phyloP scores from a whole-genome alignment of 2,797 vertebrate species.

The Halcyon badia region DNA sequence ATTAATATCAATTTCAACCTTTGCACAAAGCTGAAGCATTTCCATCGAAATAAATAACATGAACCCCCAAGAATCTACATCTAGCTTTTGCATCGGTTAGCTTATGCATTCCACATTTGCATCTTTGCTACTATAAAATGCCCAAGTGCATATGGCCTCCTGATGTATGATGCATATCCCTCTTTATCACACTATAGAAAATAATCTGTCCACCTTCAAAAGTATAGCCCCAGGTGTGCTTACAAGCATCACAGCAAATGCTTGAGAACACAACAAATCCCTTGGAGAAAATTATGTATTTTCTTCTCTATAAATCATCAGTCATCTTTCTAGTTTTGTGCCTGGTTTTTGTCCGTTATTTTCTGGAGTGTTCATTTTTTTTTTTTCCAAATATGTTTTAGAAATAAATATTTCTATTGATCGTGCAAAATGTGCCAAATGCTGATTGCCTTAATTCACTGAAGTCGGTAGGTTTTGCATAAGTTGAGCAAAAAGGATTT shows the following conservation, averaged over 20 bases:
- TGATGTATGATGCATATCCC: neutral
- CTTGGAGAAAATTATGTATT: neutral
- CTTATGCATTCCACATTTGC: constrained; percentile 10
- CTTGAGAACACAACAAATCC: constrained; percentile 27
- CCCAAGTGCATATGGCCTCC: constrained; percentile 7
- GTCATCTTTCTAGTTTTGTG: neutral
- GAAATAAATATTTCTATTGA: neutral
- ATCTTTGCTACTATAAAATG: constrained; percentile 7
- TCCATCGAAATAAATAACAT: constrained; percentile 18
- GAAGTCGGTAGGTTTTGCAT: constrained; percentile 23
- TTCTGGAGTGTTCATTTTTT: neutral
- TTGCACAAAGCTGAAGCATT: constrained; percentile 1
- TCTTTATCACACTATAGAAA: constrained; percentile 32
- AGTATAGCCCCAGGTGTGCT: constrained; percentile 43
- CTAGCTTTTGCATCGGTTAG: constrained; percentile 3
- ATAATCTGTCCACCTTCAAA: constrained; percentile 50
- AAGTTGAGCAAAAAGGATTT: constrained; percentile 38
- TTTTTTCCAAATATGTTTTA: neutral
- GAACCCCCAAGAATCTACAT: neutral
- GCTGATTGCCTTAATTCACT: constrained; percentile 3
- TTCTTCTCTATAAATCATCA: neutral
- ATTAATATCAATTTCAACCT: constrained; percentile 72
- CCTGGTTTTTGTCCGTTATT: neutral
- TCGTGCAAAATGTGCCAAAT: neutral
- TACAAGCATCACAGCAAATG: neutral